These are phyloP conservation scores for Odontothrips loti DNA, from an alignment of 2,888 invertebrate genomes.

Conservation along the genomic window DNA sequence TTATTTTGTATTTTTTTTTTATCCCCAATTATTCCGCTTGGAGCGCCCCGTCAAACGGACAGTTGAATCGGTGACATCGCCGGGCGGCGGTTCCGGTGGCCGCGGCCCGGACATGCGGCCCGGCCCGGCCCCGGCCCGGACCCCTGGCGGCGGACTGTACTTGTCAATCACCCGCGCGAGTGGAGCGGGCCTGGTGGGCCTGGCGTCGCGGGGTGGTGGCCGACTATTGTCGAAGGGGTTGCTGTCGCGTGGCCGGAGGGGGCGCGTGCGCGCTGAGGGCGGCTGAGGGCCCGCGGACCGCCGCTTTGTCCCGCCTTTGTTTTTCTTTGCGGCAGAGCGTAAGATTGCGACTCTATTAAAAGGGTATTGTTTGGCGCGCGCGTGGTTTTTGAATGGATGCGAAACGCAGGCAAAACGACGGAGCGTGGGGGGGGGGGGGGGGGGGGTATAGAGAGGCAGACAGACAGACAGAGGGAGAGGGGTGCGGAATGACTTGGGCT, in stretches of 20 bases:
- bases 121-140: conserved; percentile 32
- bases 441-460: too few relatives aligned
- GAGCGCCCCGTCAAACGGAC: conserved; percentile 18
- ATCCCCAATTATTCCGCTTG: conserved; percentile 16
- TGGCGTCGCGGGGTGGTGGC: conserved; percentile 35
- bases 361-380: conserved; percentile 2
- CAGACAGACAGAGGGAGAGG: too few relatives aligned
- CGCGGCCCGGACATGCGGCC: conserved; percentile 38
- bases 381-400: background rate
- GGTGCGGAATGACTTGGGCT: background rate
- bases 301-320: background rate
- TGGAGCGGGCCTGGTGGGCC: conserved; percentile 34
- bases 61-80: conserved; percentile 33
- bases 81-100: conserved; percentile 38
- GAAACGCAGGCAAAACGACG: too few relatives aligned
- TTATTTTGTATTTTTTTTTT: background rate
- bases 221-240: conserved; percentile 32
- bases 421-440: too few relatives aligned
- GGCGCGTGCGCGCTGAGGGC: background rate
- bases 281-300: background rate
- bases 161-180: conserved; percentile 44
- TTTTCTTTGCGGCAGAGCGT: conserved; percentile 3
- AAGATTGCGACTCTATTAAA: conserved; percentile 17
- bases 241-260: conserved; percentile 1
- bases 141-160: conserved; percentile 41